Base-by-base conservation (phyloP, 2,888 invertebrate species). In the Ichneumoninae sp. region DNA sequence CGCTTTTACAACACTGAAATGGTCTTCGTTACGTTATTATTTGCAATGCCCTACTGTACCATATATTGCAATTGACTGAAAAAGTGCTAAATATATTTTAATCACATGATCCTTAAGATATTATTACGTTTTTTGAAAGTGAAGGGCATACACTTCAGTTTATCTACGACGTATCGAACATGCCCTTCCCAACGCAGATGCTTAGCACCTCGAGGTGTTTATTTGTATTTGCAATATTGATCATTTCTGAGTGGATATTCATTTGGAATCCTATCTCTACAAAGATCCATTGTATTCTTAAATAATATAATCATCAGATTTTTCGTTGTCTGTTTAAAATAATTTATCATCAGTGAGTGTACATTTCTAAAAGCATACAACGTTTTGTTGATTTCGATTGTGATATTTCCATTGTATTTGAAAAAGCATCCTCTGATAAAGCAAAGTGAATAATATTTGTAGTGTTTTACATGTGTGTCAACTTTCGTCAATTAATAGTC, bases 71-170 rank as follows among this genome's bases (percentile, higher is more conserved):
- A 52, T 52, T 52, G 6, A 52, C 19, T 50, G 52, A 0, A 52
- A 52, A 7, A 52, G 52, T 52, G 6, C n/a, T 50, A 0, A n/a
- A 50, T 50, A 50, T 50, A 16, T n/a, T n/a, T 5, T n/a, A n/a
- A 16, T 50, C 6, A 50, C n/a, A 3, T 16, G 19, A 6, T 50
- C 50, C 50, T 13, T 50, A 50, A 16, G n/a, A 50, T n/a, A 50
- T n/a, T 16, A 50, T 50, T 50, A 19, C 5, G n/a, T 19, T 50
- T 50, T 50, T 50, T n/a, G 0, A 19, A 19, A 50, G n/a, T n/a
- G n/a, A 50, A 50, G 16, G 13, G n/a, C 50, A 50, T 3, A n/a
- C 57, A 69, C 60, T 71, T 50, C 19, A 54, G 68, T 78, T 57
- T 50, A 16, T 50, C 19, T 50, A 50, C 50, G 1, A 50, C 50